Evolutionary conservation across 2,888 invertebrate species (phyloP), one percentile per base, ranked within the genome.

Genomic region (Teleogryllus oceanicus): DNA sequence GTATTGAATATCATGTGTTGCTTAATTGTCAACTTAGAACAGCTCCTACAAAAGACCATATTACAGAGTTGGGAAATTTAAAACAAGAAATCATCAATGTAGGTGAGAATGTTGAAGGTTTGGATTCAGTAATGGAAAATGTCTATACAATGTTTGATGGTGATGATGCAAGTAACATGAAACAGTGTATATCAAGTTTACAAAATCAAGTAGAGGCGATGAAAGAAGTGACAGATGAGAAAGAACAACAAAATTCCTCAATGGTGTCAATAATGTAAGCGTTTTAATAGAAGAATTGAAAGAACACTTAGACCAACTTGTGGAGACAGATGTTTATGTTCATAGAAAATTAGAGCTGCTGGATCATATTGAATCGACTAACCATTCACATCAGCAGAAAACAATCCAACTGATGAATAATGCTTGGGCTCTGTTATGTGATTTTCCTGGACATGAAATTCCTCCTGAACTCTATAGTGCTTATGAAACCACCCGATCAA

Each of bases 1-100:
- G 93, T 49, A 94, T 96, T 81, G 94, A 95, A 85, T 94, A 94
- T 83, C 91, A 92, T 84, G 93, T 95, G 77, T 92, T 91, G 84
- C 86, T 91, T 49, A 90, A 89, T 81, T 85, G 89, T n/a, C 89
- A 90, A 85, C 89, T 89, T 0, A 88, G 88, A 24, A 89, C 90
- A 78, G 90, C 90, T 16, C 90, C 90, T 1, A 89, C 92, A n/a
- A 75, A 51, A 16, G 81, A 80, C 2, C 74, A 80, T 11, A 62
- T 80, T 11, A 81, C 78, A 75, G 79, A 81, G 51, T 81, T 80
- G n/a, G 78, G 51, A 11, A 13, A 50, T 20, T 88, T 94, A 4
- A 90, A 90, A 80, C 89, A 92, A 77, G 93, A 94, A 85, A 89
- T 94, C 20, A 88, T 88, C 37, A 90, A 90, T 83, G 91, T 94